Conservation (phyloP, 1,140 invertebrate species). For the Ruditapes philippinarum region DNA sequence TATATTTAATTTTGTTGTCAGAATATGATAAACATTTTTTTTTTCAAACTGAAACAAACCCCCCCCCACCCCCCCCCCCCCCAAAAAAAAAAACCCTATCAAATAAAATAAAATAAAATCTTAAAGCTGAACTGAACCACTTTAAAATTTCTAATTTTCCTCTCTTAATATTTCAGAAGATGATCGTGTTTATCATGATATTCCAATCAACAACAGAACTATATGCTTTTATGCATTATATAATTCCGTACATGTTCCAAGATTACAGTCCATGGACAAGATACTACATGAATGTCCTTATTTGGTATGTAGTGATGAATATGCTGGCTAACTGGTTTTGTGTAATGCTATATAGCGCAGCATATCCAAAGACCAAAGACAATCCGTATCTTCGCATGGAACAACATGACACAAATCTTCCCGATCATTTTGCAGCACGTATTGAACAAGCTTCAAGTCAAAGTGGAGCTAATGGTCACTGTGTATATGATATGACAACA, state of each 20-base stretch:
- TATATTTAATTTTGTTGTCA: no score
- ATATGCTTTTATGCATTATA: constrained; percentile 63
- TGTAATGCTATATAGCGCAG: constrained; percentile 69
- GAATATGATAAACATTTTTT: no score
- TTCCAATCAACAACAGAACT: constrained; percentile 73
- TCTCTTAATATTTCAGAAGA: constrained; percentile 44
- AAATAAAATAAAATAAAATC: no score
- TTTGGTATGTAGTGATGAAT: constrained; percentile 67
- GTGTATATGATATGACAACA: constrained; percentile 50
- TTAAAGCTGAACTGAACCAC: no score
- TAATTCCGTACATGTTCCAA: constrained; percentile 70
- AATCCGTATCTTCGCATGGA: constrained; percentile 41
- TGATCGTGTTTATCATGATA: constrained; percentile 60
- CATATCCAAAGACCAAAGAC: constrained; percentile 65
- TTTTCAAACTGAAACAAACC: no score
- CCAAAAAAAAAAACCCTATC: no score
- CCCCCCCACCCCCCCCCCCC: no score
- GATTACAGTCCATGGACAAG: constrained; percentile 65
- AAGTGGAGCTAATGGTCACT: constrained; percentile 66
- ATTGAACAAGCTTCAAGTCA: constrained; percentile 63
- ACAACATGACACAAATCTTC: constrained; percentile 16
- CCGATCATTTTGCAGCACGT: constrained; percentile 61
- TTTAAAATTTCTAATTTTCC: no score
- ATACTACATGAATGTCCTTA: constrained; percentile 72
- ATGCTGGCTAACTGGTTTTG: constrained; percentile 75